phyloP scores from a whole-genome alignment of 2,797 vertebrate genomes.

The Halcyon leucocephala region DNA sequence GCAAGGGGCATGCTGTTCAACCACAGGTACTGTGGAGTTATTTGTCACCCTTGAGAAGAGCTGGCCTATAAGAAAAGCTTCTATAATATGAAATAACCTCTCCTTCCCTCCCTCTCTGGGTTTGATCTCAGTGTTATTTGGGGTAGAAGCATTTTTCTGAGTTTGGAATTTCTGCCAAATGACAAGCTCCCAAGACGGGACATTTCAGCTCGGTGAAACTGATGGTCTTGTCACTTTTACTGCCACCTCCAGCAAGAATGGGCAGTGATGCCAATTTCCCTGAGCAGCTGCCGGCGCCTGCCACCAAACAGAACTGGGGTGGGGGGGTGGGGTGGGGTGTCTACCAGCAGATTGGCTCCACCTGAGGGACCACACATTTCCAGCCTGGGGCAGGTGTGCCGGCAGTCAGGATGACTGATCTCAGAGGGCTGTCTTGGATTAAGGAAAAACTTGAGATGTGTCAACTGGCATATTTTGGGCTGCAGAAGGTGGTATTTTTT shows the following conservation, averaged over 20 bases:
- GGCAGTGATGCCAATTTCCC: not conserved
- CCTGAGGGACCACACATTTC: not conserved
- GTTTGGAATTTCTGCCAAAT: not conserved
- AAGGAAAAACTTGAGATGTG: not conserved
- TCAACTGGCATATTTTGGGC: not conserved
- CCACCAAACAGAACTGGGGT: not conserved
- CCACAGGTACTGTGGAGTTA: not conserved
- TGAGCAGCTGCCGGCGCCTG: not conserved
- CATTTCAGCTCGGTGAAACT: slow-evolving; percentile 22
- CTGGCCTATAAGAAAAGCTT: not conserved
- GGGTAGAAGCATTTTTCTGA: not conserved
- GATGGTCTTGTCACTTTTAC: slow-evolving; percentile 41
- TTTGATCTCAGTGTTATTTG: not conserved
- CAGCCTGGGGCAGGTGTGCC: not conserved
- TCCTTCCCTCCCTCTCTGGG: not conserved
- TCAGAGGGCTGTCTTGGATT: not conserved
- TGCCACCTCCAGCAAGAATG: not conserved
- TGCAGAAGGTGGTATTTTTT: not conserved
- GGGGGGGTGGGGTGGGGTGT: not conserved
- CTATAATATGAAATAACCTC: not conserved
- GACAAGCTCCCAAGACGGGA: not conserved
- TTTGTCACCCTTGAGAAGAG: not conserved
- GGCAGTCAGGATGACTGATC: not conserved
- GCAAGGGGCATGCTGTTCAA: not conserved
- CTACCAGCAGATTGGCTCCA: not conserved